Evolutionary conservation across 2,888 invertebrate genomes (phyloP), one percentile per base, ranked within the genome.

Genomic region (Tromatobia lineatoria): DNA sequence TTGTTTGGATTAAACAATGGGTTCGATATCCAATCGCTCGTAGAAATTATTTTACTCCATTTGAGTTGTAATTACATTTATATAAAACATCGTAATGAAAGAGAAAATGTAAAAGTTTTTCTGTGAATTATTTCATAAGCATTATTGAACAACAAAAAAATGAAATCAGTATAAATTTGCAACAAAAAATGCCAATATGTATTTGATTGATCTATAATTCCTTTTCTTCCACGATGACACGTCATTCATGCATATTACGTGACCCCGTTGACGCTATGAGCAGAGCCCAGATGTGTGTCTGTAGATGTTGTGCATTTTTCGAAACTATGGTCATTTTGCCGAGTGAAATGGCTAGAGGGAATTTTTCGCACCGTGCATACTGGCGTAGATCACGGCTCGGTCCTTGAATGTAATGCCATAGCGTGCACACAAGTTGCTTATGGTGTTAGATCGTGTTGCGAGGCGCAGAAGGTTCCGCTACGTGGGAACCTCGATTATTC

Each of bases 401-500:
- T 61, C 57, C 25, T 57, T 52, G 38, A 50, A 70, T 50, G 42
- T 71, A 71, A 71, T 71, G 23, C 71, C 71, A 71, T 71, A 57
- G 73, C 73, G 73, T 73, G 73, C 57, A 59, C 54, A 54, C 20
- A 20, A 45, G 38, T 15, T 57, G 42, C 38, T 13, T 67, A n/a
- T 59, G 42, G 73, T 59, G 73, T 73, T 59, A 47, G 73, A 59
- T 73, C 73, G 73, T 73, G 73, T 59, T 69, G 10, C 57, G 45
- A 29, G 57, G 25, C 57, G 57, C 59, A 38, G 54, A 61, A 74
- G 59, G 71, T 75, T 71, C 57, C 79, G 66, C 59, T 76, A 82
- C 80, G 85, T 85, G 82, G 85, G 80, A 85, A 82, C 80, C 76
- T 69, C 61, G 79, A 85, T 82, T 80, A 82, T 82, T 85, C 80